Percentiles rank a stretch among this genome's conserved stretches.
phyloP scores from a whole-genome alignment of 2,113 vertebrate genomes.

The Gambusia affinis region DNA sequence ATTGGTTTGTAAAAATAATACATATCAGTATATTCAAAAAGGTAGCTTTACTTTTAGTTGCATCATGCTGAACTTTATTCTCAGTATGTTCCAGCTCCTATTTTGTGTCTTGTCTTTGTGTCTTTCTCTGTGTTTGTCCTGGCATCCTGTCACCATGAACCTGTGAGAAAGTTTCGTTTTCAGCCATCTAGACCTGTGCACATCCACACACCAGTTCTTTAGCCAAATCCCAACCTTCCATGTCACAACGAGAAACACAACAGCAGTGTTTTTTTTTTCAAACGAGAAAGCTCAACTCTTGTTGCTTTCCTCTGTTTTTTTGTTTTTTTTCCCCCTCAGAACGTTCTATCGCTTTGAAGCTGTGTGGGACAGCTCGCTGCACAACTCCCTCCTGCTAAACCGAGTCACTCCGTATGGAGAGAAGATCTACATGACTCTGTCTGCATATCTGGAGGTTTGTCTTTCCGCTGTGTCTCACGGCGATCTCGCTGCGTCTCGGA shows the following conservation, averaged over 20 bases:
- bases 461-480: background rate
- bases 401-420: slow-evolving; percentile 95
- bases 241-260: background rate
- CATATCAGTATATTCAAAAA: background rate
- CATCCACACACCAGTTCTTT: background rate
- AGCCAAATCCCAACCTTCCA: background rate
- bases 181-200: background rate
- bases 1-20: background rate
- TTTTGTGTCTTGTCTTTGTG: slow-evolving; percentile 12
- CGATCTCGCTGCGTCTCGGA: background rate
- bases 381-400: slow-evolving; percentile 97
- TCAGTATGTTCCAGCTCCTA: background rate
- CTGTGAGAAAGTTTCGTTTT: slow-evolving; percentile 26
- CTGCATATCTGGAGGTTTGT: slow-evolving; percentile 96
- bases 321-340: slow-evolving; percentile 68
- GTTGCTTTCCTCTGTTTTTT: background rate
- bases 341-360: slow-evolving; percentile 98
- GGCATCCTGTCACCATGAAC: slow-evolving; percentile 28
- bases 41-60: background rate
- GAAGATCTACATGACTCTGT: slow-evolving; percentile 98
- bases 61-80: slow-evolving; percentile 5
- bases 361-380: slow-evolving; percentile 97
- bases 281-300: background rate
- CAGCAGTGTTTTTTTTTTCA: background rate
- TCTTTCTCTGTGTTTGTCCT: slow-evolving; percentile 47